Percentiles rank a stretch among this genome's conserved stretches.
phyloP scores from a whole-genome alignment of 2,888 invertebrate species.

The Ectemnius cavifrons region DNA sequence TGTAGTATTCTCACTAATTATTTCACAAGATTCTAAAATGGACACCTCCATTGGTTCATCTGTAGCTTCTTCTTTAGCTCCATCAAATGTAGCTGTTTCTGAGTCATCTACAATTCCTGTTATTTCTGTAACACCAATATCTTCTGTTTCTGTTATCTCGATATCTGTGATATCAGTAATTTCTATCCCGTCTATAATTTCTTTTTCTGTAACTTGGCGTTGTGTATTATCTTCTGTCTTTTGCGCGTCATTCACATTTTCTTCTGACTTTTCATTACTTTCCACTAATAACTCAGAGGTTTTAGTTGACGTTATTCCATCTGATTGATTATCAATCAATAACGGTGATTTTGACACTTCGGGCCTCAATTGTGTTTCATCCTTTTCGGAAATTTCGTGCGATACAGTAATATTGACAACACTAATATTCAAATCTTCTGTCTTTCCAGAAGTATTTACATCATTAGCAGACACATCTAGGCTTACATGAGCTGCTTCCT shows the following conservation, averaged over 20 bases:
- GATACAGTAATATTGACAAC: too few relatives aligned
- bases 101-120: conserved; percentile 15
- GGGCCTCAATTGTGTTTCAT: too few relatives aligned
- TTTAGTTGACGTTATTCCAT: not conserved
- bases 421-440: too few relatives aligned
- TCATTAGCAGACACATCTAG: not conserved
- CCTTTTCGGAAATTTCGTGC: too few relatives aligned
- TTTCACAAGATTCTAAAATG: not conserved
- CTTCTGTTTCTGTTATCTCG: conserved; percentile 8
- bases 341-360: too few relatives aligned
- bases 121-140: conserved; percentile 10
- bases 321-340: not conserved
- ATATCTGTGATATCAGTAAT: conserved; percentile 2
- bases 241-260: conserved; percentile 9
- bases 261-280: not conserved
- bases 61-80: not conserved
- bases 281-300: not conserved
- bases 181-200: not conserved
- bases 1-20: not conserved
- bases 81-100: not conserved
- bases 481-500: conserved; percentile 14
- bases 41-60: not conserved
- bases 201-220: conserved; percentile 4
- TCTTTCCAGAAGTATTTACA: too few relatives aligned
- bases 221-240: not conserved